Conservation (phyloP, 2,797 vertebrate species). For the Centropyge bicolor region DNA sequence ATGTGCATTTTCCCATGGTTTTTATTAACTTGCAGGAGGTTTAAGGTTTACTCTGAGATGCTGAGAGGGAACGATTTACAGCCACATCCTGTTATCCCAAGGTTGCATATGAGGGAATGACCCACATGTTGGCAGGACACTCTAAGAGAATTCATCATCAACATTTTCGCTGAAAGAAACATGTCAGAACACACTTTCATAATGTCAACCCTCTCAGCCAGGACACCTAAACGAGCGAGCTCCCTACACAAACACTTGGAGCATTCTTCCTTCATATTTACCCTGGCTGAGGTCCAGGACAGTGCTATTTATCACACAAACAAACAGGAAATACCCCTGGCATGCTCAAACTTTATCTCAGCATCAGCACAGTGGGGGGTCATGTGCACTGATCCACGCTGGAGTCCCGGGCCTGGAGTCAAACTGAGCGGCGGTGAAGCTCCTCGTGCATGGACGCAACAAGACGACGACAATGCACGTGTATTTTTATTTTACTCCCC, state of each 20-base stretch:
- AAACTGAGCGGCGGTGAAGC: background rate
- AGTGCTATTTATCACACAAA: conserved; percentile 22
- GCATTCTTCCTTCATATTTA: conserved; percentile 52
- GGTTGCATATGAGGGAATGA: conserved; percentile 12
- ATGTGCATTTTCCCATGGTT: background rate
- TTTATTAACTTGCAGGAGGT: background rate
- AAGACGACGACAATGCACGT: background rate
- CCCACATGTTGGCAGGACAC: background rate
- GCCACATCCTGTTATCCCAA: background rate
- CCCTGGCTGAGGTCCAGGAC: conserved; percentile 38
- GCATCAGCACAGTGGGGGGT: background rate
- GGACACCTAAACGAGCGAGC: conserved; percentile 25
- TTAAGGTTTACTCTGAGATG: conserved; percentile 7
- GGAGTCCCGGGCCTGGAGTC: conserved; percentile 15
- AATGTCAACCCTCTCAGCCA: conserved; percentile 2
- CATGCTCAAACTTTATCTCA: conserved; percentile 36
- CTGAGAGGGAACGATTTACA: background rate
- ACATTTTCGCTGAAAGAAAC: background rate
- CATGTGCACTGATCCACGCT: conserved; percentile 20
- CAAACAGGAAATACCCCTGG: conserved; percentile 63
- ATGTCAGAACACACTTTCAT: conserved; percentile 11
- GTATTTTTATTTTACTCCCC: conserved; percentile 34
- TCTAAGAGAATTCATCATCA: conserved; percentile 3
- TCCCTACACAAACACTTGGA: conserved; percentile 48
- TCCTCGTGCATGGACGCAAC: conserved; percentile 16